A percentile compares a stretch with the other conserved stretches of the same genome.
Conservation (phyloP, 2,888 invertebrate species). For the Harpalus rubripes region DNA sequence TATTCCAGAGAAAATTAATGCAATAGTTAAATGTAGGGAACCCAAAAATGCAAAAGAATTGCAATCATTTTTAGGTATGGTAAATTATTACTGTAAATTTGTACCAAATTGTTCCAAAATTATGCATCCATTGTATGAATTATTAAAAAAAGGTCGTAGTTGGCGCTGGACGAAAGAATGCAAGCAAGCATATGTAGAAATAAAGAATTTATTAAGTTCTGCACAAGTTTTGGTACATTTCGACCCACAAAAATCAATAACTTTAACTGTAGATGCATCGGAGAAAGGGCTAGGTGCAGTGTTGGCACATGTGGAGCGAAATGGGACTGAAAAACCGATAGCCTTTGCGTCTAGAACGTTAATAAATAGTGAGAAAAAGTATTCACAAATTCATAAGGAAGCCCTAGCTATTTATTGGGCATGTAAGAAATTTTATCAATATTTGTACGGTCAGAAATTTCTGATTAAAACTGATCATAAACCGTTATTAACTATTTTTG, state of each 20-base stretch:
- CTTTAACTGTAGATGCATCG: slow-evolving; percentile 58
- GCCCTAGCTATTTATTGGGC: slow-evolving; percentile 35
- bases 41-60: slow-evolving; percentile 70
- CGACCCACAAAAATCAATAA: slow-evolving; percentile 43
- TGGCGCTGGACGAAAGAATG: slow-evolving; percentile 70
- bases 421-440: slow-evolving; percentile 49
- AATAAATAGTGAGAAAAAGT: not conserved
- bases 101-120: slow-evolving; percentile 70
- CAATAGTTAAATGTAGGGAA: slow-evolving; percentile 69
- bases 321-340: too few species aligned
- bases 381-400: slow-evolving; percentile 63
- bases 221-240: slow-evolving; percentile 10
- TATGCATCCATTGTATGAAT: slow-evolving; percentile 71
- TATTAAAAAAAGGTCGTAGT: slow-evolving; percentile 68
- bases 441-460: slow-evolving; percentile 10
- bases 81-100: slow-evolving; percentile 71
- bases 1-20: slow-evolving; percentile 68
- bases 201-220: slow-evolving; percentile 2
- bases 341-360: too few species aligned
- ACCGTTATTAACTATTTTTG: slow-evolving; percentile 54
- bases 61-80: slow-evolving; percentile 68
- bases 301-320: slow-evolving; percentile 20
- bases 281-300: slow-evolving; percentile 12
- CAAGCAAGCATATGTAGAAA: slow-evolving; percentile 36
- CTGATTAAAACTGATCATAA: slow-evolving; percentile 46